Conservation (phyloP, 2,113 vertebrate species). For the Cynopterus brachyotis region DNA sequence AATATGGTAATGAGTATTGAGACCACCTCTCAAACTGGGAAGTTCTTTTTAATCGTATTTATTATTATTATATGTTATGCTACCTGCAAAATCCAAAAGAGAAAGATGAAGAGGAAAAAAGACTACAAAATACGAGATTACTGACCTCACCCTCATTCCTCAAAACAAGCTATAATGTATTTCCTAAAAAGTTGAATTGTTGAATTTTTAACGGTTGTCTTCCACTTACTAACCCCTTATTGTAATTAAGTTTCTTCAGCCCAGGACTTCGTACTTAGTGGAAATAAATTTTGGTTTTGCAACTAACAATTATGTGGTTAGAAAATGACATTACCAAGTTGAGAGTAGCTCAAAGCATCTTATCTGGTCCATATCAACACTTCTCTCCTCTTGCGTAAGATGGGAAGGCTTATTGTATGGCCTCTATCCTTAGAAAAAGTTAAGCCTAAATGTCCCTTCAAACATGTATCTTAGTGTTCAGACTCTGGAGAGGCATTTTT, state of each 20-base stretch:
- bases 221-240: neutral
- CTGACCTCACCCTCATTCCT: neutral
- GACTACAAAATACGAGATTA: neutral
- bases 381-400: constrained; percentile 80
- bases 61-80: neutral
- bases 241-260: neutral
- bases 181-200: neutral
- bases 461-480: constrained; percentile 84
- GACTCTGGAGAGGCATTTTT: constrained; percentile 83
- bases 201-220: neutral
- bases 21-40: neutral
- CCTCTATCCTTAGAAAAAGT: constrained; percentile 85
- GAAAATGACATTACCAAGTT: constrained; percentile 72
- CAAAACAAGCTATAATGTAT: neutral
- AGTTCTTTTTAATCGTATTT: neutral
- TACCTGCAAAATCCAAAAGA: neutral
- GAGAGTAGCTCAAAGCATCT: constrained; percentile 47
- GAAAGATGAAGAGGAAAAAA: neutral
- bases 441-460: constrained; percentile 89
- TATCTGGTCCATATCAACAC: constrained; percentile 92
- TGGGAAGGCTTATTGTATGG: constrained; percentile 86
- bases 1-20: neutral
- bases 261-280: neutral
- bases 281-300: constrained; percentile 50
- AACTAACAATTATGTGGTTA: constrained; percentile 66